These are phyloP conservation scores for Tapirus terrestris DNA, from an alignment of 2,113 vertebrate species.

Conservation along the genomic window DNA sequence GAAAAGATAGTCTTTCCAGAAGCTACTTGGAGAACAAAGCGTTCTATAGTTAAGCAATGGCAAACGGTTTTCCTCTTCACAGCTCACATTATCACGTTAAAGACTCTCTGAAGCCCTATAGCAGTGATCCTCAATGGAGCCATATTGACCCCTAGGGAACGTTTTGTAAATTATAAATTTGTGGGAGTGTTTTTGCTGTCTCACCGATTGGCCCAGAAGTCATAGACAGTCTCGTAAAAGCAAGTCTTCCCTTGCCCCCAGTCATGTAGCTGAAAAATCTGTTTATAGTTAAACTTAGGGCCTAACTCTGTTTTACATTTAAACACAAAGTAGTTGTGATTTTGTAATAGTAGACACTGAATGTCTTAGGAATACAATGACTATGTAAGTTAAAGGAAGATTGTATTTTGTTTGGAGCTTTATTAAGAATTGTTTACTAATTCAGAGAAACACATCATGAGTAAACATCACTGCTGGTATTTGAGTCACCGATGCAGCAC, in stretches of 20 bases:
- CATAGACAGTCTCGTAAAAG: not conserved
- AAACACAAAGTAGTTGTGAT: constrained; percentile 6
- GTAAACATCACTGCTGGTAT: not conserved
- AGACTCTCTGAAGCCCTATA: not conserved
- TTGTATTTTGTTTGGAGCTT: constrained; percentile 16
- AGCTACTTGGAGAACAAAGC: not conserved
- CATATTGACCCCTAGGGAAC: not conserved
- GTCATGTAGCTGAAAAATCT: constrained; percentile 23
- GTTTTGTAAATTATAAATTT: not conserved
- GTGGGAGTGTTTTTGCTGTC: not conserved
- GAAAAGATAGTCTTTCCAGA: not conserved
- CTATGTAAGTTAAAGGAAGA: not conserved
- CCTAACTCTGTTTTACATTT: not conserved
- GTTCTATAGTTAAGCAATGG: not conserved
- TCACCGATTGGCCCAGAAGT: not conserved
- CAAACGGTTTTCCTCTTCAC: not conserved
- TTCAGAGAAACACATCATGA: not conserved
- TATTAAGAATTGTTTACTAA: not conserved
- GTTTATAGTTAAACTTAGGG: not conserved
- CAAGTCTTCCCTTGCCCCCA: not conserved
- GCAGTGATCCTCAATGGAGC: not conserved
- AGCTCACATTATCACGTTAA: not conserved
- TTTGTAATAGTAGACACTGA: constrained; percentile 34
- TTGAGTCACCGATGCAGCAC: not conserved
- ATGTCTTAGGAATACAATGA: constrained; percentile 33